phyloP scores from a whole-genome alignment of 2,797 vertebrate genomes.

The Chaenodraco wilsoni region DNA sequence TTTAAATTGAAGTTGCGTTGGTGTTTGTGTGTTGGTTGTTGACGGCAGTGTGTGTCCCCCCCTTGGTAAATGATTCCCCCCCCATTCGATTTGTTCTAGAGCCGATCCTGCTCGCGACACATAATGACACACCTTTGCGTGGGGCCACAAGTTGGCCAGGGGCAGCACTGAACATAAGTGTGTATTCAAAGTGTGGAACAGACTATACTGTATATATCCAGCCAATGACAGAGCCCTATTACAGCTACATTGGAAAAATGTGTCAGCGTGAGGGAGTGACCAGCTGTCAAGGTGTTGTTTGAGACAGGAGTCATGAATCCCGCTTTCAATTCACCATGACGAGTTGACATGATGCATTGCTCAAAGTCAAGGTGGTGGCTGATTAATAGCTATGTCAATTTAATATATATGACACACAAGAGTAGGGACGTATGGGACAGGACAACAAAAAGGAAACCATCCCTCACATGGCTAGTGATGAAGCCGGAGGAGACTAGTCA shows the following conservation, averaged over 20 bases:
- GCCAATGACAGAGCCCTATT: conserved; percentile 35
- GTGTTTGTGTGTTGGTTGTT: too few species aligned
- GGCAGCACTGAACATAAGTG: not conserved
- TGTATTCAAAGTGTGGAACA: conserved; percentile 33
- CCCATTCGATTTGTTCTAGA: too few species aligned
- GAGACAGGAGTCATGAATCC: conserved; percentile 29
- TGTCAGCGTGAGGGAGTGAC: conserved; percentile 22
- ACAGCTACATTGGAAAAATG: conserved; percentile 32
- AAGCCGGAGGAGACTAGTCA: conserved; percentile 39
- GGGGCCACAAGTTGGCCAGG: too few species aligned
- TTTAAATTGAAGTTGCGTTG: too few species aligned
- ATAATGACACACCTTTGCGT: too few species aligned
- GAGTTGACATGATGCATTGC: conserved; percentile 13
- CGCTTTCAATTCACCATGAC: conserved; percentile 2
- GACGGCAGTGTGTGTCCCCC: too few species aligned
- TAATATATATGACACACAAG: conserved; percentile 9
- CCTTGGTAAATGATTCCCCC: too few species aligned
- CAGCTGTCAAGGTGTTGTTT: conserved; percentile 26
- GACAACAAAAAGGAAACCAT: conserved; percentile 2
- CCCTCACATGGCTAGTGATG: not conserved
- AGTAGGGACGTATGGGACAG: not conserved
- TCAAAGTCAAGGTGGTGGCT: not conserved
- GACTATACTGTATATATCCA: conserved; percentile 50
- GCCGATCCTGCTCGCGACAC: too few species aligned
- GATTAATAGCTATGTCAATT: conserved; percentile 7